Conservation (phyloP, 30 jellyfish, hydroid and myxozoan genomes). For the Rhopilema esculentum region DNA sequence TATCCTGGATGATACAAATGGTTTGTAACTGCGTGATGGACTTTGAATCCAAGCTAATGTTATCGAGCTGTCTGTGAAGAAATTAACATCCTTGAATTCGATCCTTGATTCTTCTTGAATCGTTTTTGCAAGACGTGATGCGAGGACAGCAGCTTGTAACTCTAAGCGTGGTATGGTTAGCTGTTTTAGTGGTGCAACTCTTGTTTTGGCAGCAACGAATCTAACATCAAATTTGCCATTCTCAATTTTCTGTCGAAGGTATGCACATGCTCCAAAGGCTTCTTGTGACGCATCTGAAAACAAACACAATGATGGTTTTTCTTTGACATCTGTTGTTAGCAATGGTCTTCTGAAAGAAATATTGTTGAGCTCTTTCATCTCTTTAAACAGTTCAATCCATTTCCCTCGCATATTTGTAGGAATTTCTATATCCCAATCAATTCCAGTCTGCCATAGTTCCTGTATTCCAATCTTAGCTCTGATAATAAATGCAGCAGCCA, state of each 20-base stretch:
- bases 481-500: slow-evolving; percentile 73
- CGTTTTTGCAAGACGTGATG: slow-evolving; percentile 56
- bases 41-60: slow-evolving; percentile 70
- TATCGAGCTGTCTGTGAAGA: slow-evolving; percentile 61
- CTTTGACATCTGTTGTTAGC: slow-evolving; percentile 60
- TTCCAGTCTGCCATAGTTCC: slow-evolving; percentile 63
- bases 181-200: slow-evolving; percentile 76
- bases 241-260: slow-evolving; percentile 56
- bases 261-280: slow-evolving; percentile 84
- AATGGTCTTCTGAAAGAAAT: slow-evolving; percentile 51
- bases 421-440: slow-evolving; percentile 51
- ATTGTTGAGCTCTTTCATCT: slow-evolving; percentile 59
- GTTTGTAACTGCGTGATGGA: slow-evolving; percentile 55
- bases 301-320: slow-evolving; percentile 46
- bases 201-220: slow-evolving; percentile 65
- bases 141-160: slow-evolving; percentile 79
- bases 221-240: slow-evolving; percentile 45
- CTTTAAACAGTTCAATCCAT: slow-evolving; percentile 70
- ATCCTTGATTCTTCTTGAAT: slow-evolving; percentile 64
- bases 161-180: slow-evolving; percentile 71
- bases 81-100: slow-evolving; percentile 34
- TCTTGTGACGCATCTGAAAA: slow-evolving; percentile 73
- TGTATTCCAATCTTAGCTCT: slow-evolving; percentile 64
- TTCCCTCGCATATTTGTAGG: slow-evolving; percentile 22
- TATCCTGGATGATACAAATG: slow-evolving; percentile 67